Evolutionary conservation across 35 echinoderm and acorn worm species (phyloP), one percentile per base, ranked within the genome.

Genomic region (Diadema setosum): DNA sequence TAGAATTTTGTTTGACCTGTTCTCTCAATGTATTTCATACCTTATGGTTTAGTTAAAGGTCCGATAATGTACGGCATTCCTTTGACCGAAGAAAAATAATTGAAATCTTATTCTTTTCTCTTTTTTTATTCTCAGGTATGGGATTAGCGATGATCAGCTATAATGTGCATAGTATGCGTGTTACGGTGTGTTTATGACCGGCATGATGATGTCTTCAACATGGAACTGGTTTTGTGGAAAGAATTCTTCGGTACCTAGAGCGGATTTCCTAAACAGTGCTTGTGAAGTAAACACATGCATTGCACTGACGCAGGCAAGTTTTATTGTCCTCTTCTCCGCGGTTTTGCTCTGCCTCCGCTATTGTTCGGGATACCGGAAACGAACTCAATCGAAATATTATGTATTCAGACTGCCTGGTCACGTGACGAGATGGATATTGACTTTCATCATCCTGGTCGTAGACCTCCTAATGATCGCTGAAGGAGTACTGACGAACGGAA

Each of bases 151-250:
- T n/a, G n/a, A n/a, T n/a, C n/a, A n/a, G n/a, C n/a, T n/a, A n/a
- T n/a, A n/a, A n/a, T n/a, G n/a, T n/a, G n/a, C n/a, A n/a, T n/a
- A n/a, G n/a, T n/a, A n/a, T n/a, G n/a, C n/a, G n/a, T n/a, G n/a
- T n/a, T n/a, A n/a, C n/a, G n/a, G n/a, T n/a, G n/a, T n/a, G n/a
- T n/a, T n/a, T n/a, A n/a, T n/a, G n/a, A n/a, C n/a, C n/a, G n/a
- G n/a, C n/a, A n/a, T n/a, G n/a, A n/a, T n/a, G n/a, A n/a, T n/a
- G n/a, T n/a, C n/a, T n/a, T n/a, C n/a, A n/a, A n/a, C n/a, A 43
- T 76, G 70, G 70, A 24, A n/a, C 55, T 94, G 93, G 93, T 90
- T 81, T 58, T 94, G 93, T 58, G 93, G 93, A 11, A 45, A 21
- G 17, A 83, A 82, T 34, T 18, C 42, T 33, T 36, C 57, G 1